phyloP scores from a whole-genome alignment of 1,140 invertebrate genomes.

The Pogonognathellus flavescens region DNA sequence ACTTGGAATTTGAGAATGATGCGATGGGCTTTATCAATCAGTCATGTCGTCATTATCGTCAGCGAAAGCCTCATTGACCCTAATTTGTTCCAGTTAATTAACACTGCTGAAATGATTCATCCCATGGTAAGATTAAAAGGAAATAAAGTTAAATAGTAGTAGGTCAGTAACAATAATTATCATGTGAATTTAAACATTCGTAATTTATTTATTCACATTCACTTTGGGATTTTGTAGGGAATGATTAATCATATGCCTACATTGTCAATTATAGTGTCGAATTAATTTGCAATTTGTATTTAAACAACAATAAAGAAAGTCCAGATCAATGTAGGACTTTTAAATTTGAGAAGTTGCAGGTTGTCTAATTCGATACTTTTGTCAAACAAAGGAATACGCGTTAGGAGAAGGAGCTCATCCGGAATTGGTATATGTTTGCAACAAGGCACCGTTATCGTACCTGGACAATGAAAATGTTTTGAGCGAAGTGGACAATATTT shows the following conservation, averaged over 20 bases:
- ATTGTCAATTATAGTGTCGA: too few relatives aligned
- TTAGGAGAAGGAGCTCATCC: conserved; percentile 58
- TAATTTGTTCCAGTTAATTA: conserved; percentile 62
- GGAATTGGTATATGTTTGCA: conserved; percentile 61
- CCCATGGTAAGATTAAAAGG: conserved; percentile 55
- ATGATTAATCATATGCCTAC: too few relatives aligned
- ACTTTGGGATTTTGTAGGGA: too few relatives aligned
- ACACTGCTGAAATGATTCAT: conserved; percentile 58
- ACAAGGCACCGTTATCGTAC: conserved; percentile 56
- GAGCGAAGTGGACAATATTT: conserved; percentile 43
- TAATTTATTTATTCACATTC: too few relatives aligned
- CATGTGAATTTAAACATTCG: too few relatives aligned
- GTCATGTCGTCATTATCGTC: conserved; percentile 60
- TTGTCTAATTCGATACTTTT: conserved; percentile 4
- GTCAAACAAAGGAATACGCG: conserved; percentile 53
- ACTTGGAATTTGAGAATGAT: conserved; percentile 63
- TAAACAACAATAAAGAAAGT: too few relatives aligned
- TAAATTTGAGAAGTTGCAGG: too few relatives aligned
- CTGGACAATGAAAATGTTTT: conserved; percentile 49
- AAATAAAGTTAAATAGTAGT: background rate
- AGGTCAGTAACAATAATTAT: too few relatives aligned
- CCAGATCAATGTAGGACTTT: too few relatives aligned
- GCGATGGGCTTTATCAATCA: conserved; percentile 63
- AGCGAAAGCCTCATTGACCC: conserved; percentile 62
- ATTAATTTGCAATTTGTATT: too few relatives aligned